Base-by-base conservation (phyloP, 2,888 invertebrate species). In the Busseola fusca region DNA sequence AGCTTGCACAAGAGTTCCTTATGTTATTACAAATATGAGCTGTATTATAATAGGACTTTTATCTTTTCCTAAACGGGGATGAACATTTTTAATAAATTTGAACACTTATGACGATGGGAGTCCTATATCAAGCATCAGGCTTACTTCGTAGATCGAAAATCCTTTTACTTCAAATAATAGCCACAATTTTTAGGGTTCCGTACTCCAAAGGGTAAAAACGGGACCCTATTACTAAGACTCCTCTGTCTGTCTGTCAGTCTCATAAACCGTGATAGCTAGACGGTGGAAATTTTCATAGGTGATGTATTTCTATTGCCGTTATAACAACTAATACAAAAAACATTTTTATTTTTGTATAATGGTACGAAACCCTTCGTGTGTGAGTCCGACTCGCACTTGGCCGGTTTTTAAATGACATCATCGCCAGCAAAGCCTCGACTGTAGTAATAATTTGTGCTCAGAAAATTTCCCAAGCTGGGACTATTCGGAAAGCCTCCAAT, bases 401-500 rank as follows among this genome's bases (percentile, higher is more conserved):
- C 34, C 34, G 34, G 34, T 34, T 34, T n/a, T 50, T 2, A 63
- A 48, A 52, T 37, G 9, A 25, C 37, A 42, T 37, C 16, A 6
- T 50, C n/a, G 34, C 45, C 3, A 12, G 14, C 21, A 27, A 80
- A 76, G 62, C 69, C 52, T 3, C 4, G 0, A n/a, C 42, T 37
- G 45, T 58, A 76, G 45, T 58, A 76, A 76, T 60, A 73, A 73
- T 42, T 73, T 73, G 10, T 27, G 21, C 59, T 37, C 48, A 67
- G 66, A 69, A 72, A 64, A 34, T 52, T 52, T 52, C 21, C 62
- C 52, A 52, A 68, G 21, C 25, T 21, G 52, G 21, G 56, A 57
- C 48, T 76, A 72, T 54, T 57, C 50, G 25, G 12, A 71, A 71
- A 76, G 58, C 81, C 34, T 65, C 67, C 69, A 76, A 76, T 72